phyloP scores from a whole-genome alignment of 2,888 invertebrate species.

The Belgica antarctica region DNA sequence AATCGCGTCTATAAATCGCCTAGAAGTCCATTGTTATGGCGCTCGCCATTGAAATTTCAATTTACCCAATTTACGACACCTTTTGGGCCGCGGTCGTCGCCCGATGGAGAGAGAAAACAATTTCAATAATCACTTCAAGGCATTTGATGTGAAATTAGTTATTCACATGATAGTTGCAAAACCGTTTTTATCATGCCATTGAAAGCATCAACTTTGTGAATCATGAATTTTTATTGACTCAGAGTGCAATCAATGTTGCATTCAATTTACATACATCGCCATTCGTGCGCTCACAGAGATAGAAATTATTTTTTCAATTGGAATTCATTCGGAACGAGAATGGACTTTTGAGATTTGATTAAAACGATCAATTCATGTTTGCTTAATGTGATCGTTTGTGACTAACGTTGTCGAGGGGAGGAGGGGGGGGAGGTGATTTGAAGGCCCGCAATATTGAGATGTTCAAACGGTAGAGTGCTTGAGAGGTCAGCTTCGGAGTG shows the following conservation, averaged over 20 bases:
- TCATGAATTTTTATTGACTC: not conserved
- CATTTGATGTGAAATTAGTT: conserved; percentile 16
- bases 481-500: too few species aligned
- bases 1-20: not conserved
- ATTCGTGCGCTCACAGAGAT: too few species aligned
- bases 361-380: too few species aligned
- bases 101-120: not conserved
- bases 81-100: conserved; percentile 2
- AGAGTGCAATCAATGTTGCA: not conserved
- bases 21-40: not conserved
- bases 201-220: not conserved
- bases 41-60: not conserved
- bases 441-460: too few species aligned
- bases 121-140: conserved; percentile 7
- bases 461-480: too few species aligned
- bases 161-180: not conserved
- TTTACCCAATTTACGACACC: not conserved
- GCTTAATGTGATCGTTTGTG: too few species aligned
- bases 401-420: too few species aligned
- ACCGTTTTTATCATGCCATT: not conserved
- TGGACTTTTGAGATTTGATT: not conserved
- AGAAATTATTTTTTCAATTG: not conserved
- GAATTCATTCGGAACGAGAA: not conserved
- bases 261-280: conserved; percentile 11
- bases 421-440: too few species aligned